phyloP scores from a whole-genome alignment of 2,113 vertebrate species.

The Parotia lawesii region DNA sequence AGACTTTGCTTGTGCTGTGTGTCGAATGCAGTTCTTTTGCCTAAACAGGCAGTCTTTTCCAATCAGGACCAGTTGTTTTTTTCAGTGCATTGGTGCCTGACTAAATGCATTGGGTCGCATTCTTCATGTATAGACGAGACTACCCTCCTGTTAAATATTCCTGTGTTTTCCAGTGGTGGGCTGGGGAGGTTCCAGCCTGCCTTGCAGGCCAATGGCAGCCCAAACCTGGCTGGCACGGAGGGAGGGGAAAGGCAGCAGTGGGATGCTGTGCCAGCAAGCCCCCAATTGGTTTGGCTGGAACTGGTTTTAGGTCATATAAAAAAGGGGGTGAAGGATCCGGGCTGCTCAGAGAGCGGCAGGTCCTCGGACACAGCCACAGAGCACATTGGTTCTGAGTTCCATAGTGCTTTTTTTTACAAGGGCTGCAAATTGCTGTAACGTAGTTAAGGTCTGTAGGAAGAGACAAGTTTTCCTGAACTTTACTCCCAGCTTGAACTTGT shows the following conservation, averaged over 20 bases:
- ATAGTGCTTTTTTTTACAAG: constrained; percentile 31
- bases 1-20: not conserved
- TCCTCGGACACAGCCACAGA: constrained; percentile 21
- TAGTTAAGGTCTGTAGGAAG: constrained; percentile 54
- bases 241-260: constrained; percentile 34
- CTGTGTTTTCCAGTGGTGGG: constrained; percentile 77
- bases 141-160: constrained; percentile 86
- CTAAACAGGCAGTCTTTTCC: constrained; percentile 55
- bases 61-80: constrained; percentile 66
- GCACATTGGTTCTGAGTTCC: constrained; percentile 4
- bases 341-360: constrained; percentile 61
- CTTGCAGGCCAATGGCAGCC: constrained; percentile 73
- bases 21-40: not conserved
- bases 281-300: constrained; percentile 62
- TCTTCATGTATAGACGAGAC: constrained; percentile 75
- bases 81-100: constrained; percentile 71
- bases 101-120: constrained; percentile 82
- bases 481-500: constrained; percentile 59
- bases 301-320: constrained; percentile 65
- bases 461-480: constrained; percentile 58
- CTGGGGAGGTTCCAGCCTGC: constrained; percentile 61
- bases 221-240: constrained; percentile 7
- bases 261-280: constrained; percentile 55
- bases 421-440: constrained; percentile 35
- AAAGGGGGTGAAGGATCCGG: constrained; percentile 49